These are phyloP conservation scores for Oenanthe melanoleuca DNA, from an alignment of 2,113 vertebrate genomes.

Conservation along the genomic window DNA sequence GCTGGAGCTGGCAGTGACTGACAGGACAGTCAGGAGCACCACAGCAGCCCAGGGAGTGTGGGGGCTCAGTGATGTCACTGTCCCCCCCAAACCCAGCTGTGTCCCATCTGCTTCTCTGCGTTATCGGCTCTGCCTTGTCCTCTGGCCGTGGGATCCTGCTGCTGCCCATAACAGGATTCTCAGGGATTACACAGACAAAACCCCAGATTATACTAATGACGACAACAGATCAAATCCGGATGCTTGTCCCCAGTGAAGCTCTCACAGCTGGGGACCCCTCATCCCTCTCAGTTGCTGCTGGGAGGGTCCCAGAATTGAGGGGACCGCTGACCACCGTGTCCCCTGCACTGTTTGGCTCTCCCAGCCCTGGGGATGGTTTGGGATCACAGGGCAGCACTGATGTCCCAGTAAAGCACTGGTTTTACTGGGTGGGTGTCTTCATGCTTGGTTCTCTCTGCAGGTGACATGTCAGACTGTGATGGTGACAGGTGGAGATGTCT, in stretches of 20 bases:
- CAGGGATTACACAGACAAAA: background rate
- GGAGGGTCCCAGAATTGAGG: background rate
- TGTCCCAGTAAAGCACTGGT: background rate
- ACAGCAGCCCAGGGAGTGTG: accelerated
- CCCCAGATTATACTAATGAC: background rate
- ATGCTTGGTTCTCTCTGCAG: background rate
- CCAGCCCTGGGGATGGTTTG: background rate
- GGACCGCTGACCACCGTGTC: accelerated
- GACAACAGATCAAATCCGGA: background rate
- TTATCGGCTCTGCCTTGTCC: background rate
- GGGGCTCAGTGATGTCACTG: background rate
- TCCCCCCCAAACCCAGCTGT: background rate
- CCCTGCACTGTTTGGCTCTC: background rate
- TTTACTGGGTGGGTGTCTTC: background rate
- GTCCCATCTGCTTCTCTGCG: background rate
- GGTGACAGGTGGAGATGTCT: background rate
- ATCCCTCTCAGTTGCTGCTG: background rate
- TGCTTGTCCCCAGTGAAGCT: background rate
- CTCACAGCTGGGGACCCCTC: background rate
- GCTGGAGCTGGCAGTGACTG: background rate
- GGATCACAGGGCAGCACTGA: background rate
- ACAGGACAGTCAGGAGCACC: accelerated
- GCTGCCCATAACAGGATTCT: background rate
- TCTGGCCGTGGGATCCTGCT: background rate
- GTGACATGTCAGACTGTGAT: conserved; percentile 17